phyloP scores from a whole-genome alignment of 1,140 invertebrate genomes.

The Orius insidiosus region DNA sequence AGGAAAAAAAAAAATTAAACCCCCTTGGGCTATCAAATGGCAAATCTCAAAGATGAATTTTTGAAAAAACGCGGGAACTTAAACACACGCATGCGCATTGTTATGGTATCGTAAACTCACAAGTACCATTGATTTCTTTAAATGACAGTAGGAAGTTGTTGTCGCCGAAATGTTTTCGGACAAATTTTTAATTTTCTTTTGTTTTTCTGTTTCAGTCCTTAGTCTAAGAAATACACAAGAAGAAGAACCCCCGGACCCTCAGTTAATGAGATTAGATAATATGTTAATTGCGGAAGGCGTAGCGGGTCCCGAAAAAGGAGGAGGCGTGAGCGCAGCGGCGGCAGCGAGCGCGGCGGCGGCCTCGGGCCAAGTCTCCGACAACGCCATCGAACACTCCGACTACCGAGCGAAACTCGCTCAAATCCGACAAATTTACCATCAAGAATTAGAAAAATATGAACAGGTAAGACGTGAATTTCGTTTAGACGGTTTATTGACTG shows the following conservation, averaged over 20 bases:
- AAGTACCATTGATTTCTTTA: no score
- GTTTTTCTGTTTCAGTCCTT: constrained; percentile 49
- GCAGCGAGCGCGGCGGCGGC: constrained; percentile 78
- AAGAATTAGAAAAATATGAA: constrained; percentile 98
- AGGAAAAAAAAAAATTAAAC: no score
- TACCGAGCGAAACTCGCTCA: constrained; percentile 97
- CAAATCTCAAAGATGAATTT: no score
- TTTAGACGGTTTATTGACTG: no score
- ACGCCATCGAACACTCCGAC: constrained; percentile 97
- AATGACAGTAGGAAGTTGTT: no score
- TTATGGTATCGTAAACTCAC: no score
- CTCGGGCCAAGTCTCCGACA: constrained; percentile 60
- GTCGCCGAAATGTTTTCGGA: no score
- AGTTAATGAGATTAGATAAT: constrained; percentile 96
- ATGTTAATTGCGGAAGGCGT: constrained; percentile 99
- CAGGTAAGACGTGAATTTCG: constrained; percentile 40
- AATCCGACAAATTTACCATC: constrained; percentile 97
- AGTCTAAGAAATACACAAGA: constrained; percentile 93
- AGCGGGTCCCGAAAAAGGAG: constrained; percentile 92
- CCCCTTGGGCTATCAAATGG: no score
- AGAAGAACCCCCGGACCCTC: constrained; percentile 96
- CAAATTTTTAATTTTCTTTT: not conserved
- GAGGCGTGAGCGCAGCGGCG: constrained; percentile 77
- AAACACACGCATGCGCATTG: no score
- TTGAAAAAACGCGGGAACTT: no score